Evolutionary conservation across 2,797 vertebrate genomes (phyloP).

Genomic region (Sitta carolinensis): DNA sequence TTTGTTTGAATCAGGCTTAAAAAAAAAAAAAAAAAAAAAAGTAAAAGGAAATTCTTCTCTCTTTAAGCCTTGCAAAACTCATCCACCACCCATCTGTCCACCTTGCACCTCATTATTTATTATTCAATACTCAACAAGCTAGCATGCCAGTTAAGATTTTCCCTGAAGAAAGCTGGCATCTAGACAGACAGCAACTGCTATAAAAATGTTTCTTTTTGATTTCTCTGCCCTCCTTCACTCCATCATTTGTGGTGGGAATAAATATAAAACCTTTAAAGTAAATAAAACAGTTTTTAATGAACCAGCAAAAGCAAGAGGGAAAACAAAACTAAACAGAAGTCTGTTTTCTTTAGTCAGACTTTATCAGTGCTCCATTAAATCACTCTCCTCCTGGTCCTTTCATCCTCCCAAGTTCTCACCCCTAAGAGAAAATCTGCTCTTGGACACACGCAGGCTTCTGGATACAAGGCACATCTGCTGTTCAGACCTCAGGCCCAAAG

Average conservation of each 20-base stretch:
- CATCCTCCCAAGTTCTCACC: not conserved
- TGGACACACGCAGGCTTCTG: not conserved
- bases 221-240: constrained; percentile 22
- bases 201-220: constrained; percentile 32
- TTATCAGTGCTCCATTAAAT: constrained; percentile 9
- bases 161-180: constrained; percentile 54
- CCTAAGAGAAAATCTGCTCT: not conserved
- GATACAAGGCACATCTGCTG: not conserved
- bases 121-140: constrained; percentile 59
- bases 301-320: not conserved
- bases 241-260: constrained; percentile 1
- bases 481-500: not conserved
- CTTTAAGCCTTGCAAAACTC: constrained; percentile 28
- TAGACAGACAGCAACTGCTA: constrained; percentile 49
- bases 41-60: not conserved
- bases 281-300: constrained; percentile 50
- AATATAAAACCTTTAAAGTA: constrained; percentile 47
- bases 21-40: not conserved
- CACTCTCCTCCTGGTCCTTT: not conserved
- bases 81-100: constrained; percentile 66
- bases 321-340: not conserved
- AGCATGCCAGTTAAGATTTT: constrained; percentile 42
- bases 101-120: constrained; percentile 64
- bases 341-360: constrained; percentile 7
- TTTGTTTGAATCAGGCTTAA: not conserved